These are phyloP conservation scores for Myotis yumanensis DNA, from an alignment of 2,113 vertebrate genomes.

Conservation along the genomic window DNA sequence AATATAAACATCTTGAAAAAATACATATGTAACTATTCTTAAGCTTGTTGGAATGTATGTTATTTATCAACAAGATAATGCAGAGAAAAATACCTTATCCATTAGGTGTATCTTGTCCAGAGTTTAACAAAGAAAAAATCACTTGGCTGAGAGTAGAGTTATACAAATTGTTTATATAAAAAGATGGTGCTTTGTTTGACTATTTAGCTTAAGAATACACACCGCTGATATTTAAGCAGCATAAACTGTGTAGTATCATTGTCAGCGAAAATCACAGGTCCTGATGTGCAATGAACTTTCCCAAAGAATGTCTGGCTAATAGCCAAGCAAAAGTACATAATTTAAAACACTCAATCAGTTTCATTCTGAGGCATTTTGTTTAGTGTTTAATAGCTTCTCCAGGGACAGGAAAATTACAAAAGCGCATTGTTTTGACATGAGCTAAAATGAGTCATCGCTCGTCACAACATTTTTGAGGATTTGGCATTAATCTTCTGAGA, in stretches of 20 bases:
- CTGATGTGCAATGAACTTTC: constrained; percentile 71
- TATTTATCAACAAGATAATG: constrained; percentile 70
- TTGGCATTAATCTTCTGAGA: constrained; percentile 77
- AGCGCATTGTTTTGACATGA: constrained; percentile 84
- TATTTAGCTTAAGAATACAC: constrained; percentile 81
- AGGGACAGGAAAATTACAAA: constrained; percentile 84
- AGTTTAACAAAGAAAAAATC: constrained; percentile 70
- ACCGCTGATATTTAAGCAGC: constrained; percentile 75
- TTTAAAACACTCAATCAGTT: constrained; percentile 85
- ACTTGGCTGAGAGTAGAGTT: constrained; percentile 69
- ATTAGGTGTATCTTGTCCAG: constrained; percentile 57
- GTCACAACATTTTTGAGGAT: constrained; percentile 79
- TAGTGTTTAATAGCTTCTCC: constrained; percentile 85
- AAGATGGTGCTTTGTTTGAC: constrained; percentile 78
- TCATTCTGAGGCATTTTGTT: constrained; percentile 83
- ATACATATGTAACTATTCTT: constrained; percentile 3
- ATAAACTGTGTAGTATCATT: constrained; percentile 82
- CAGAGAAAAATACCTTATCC: constrained; percentile 67
- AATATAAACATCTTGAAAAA: not conserved
- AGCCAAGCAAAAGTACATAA: constrained; percentile 81
- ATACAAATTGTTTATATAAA: constrained; percentile 78
- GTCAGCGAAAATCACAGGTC: constrained; percentile 82
- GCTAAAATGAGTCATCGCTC: constrained; percentile 80
- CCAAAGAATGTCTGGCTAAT: constrained; percentile 77
- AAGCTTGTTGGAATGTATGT: constrained; percentile 49